Base-by-base conservation (phyloP, 1,140 invertebrate genomes). In the Brachionus koreanus region DNA sequence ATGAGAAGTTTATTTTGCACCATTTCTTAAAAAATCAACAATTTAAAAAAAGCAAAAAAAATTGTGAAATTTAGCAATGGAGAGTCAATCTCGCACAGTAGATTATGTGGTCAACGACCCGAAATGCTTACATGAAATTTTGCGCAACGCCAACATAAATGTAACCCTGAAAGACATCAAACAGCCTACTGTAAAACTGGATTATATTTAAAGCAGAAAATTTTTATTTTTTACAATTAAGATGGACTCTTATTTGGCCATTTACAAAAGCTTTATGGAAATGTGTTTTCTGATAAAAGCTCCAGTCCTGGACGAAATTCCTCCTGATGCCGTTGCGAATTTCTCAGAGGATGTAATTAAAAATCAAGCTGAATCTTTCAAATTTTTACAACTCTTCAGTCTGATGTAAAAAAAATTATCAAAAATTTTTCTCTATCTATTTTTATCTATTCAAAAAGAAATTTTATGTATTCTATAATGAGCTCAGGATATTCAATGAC, bases 311-410 rank as follows among this genome's bases (percentile, higher is more conserved):
- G 69, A 74, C 25, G 37, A 46, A 74, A 46, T 46, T 46, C 19
- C 19, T 1, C n/a, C 12, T 0, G 42, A 29, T 46, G 42, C 69
- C 0, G 29, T 49, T 12, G 13, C 9, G 13, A 43, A 49, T 46
- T 74, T 74, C 29, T 46, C 39, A 2, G 69, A 74, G 12, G 69
- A 74, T 46, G 12, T 43, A n/a, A 43, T 74, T n/a, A 74, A 74
- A 46, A 49, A 23, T 46, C 69, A 74, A 33, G 9, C 25, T 1
- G 69, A 74, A 9, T 35, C 69, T 10, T 74, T 74, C 25, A 74
- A 29, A 46, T 74, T 74, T n/a, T 10, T 74, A 5, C 69, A 74
- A 49, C 19, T 74, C 7, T 74, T 46, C 25, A 74, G 37, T 43
- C 43, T 74, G 6, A 46, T 74, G 69, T 74, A 74, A 74, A 42